Conservation (phyloP, 2,113 vertebrate genomes). For the pig (Sus scrofa) region DNA sequence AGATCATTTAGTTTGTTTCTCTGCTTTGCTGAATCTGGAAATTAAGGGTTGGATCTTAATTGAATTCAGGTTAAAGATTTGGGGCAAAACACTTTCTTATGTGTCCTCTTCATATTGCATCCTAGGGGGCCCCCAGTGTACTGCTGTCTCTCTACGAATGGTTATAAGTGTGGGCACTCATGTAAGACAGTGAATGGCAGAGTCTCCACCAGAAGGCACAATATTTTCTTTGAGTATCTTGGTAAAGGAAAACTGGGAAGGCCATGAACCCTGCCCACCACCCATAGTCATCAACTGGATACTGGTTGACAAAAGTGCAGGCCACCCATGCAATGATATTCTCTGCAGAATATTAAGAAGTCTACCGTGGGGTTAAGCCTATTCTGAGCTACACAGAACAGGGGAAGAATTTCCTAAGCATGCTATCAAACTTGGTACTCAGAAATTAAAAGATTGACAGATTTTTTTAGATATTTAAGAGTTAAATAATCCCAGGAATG, state of each 20-base stretch:
- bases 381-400: not conserved
- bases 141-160: not conserved
- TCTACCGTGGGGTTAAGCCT: not conserved
- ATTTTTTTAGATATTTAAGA: not conserved
- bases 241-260: not conserved
- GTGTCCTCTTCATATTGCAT: not conserved
- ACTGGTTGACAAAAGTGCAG: not conserved
- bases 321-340: not conserved
- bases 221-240: not conserved
- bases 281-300: not conserved
- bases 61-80: not conserved
- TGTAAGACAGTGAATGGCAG: too few relatives aligned
- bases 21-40: not conserved
- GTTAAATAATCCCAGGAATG: not conserved
- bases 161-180: not conserved
- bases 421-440: not conserved
- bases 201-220: not conserved
- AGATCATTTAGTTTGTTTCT: not conserved
- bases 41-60: not conserved
- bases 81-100: not conserved
- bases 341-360: not conserved
- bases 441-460: not conserved
- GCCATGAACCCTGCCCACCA: not conserved
- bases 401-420: not conserved
- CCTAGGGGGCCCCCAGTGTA: not conserved